Conservation (phyloP, 2,113 vertebrate species). For the Jacana jacana region DNA sequence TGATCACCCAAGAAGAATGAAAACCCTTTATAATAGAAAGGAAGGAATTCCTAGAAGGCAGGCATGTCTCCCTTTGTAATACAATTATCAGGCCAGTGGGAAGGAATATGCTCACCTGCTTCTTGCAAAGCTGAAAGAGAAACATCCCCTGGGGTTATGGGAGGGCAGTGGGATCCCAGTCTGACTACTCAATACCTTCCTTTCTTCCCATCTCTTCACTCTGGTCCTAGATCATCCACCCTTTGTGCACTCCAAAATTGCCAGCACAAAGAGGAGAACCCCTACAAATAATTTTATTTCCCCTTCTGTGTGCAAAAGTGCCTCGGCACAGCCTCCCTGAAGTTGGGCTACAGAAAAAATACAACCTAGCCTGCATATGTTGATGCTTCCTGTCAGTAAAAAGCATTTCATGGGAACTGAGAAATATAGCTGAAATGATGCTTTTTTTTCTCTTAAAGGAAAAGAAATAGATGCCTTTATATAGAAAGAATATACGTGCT, state of each 20-base stretch:
- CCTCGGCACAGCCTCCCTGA: background rate
- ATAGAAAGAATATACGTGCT: background rate
- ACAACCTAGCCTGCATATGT: background rate
- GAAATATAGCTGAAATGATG: background rate
- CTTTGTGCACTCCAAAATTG: background rate
- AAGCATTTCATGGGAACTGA: background rate
- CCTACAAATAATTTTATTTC: background rate
- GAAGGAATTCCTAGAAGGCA: constrained; percentile 45
- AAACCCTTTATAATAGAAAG: constrained; percentile 1
- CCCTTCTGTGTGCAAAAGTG: background rate
- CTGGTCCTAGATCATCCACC: background rate
- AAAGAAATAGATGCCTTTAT: background rate
- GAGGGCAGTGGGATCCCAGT: background rate
- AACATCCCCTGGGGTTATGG: background rate
- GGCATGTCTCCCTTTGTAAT: background rate
- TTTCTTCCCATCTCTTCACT: background rate
- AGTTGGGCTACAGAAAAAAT: background rate
- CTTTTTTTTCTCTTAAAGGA: background rate
- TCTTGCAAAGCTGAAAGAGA: background rate
- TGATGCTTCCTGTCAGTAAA: background rate
- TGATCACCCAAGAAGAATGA: constrained; percentile 45
- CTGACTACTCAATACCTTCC: background rate
- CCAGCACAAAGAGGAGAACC: background rate
- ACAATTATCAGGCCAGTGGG: background rate
- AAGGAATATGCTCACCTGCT: constrained; percentile 9